Base-by-base conservation (phyloP, 2,888 invertebrate species). In the Argyra leucocephala region DNA sequence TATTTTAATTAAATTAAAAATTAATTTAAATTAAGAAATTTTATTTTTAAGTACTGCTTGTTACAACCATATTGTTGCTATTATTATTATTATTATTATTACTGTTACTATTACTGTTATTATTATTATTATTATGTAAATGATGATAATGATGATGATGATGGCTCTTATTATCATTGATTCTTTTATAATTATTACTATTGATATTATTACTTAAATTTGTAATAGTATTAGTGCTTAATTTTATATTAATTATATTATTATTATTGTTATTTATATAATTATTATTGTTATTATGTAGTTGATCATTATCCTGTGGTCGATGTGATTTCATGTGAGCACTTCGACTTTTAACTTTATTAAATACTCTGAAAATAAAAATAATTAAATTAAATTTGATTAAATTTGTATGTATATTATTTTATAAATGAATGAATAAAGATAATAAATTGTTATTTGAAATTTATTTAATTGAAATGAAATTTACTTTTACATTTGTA, bases 291-390 rank as follows among this genome's bases (percentile, higher is more conserved):
- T 48, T 48, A n/a, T 48, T 9, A 12, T 12, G 48, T n/a, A 12
- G 48, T 12, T 48, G 12, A 48, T 48, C 15, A 48, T 48, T 48
- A 48, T 93, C 93, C 79, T 90, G 89, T 74, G 92, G 90, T 78
- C 93, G 89, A 84, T 98, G 98, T 72, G 95, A 96, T 84, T 98
- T 98, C 97, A 98, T 97, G 83, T 98, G 98, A 71, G 97, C 97
- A 83, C 96, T 97, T 82, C 97, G 89, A 84, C 96, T 97, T 85
- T 96, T 96, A 78, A 96, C 93, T 86, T 96, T 96, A 84, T 88
- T 89, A 86, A 96, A 96, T 81, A 95, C 89, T 86, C 96, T 96
- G 88, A 73, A 84, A 72, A 10, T 12, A 31, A 31, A 31, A 6
- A 7, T 10, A 31, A 31, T 31, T 48, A 18, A 48, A 48, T 48